Percentiles rank a stretch among this genome's conserved stretches.
Evolutionary conservation across 2,888 invertebrate species (phyloP).

Genomic region (Apodemia mormo): DNA sequence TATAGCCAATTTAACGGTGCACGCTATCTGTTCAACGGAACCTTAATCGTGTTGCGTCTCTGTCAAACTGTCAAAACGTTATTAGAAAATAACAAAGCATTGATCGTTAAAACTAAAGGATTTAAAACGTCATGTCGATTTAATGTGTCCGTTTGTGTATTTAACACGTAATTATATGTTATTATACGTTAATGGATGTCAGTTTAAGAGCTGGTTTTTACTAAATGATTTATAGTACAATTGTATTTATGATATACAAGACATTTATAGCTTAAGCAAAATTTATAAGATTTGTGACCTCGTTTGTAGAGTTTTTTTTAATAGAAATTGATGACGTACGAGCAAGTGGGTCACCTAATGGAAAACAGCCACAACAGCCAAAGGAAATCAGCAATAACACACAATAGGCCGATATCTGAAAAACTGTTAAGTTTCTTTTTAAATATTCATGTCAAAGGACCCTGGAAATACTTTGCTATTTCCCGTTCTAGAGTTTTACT

Average conservation of each 20-base stretch:
- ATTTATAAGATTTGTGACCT: no score
- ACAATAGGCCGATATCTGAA: no score
- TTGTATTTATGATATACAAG: slow-evolving; percentile 23
- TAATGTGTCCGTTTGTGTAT: slow-evolving; percentile 25
- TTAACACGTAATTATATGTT: slow-evolving; percentile 26
- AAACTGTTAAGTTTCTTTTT: no score
- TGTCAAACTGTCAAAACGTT: slow-evolving; percentile 33
- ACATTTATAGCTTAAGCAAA: background rate
- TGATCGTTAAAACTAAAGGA: slow-evolving; percentile 25
- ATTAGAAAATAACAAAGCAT: slow-evolving; percentile 29
- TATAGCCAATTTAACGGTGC: no score
- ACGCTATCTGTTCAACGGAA: background rate
- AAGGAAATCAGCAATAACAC: no score
- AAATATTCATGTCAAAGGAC: no score
- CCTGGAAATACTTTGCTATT: no score
- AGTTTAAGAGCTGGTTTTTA: slow-evolving; percentile 20
- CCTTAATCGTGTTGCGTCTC: slow-evolving; percentile 21
- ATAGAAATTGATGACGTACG: no score
- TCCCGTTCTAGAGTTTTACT: no score
- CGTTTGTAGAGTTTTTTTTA: no score
- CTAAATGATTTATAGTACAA: slow-evolving; percentile 28
- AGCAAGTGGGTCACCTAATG: no score
- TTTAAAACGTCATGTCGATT: slow-evolving; percentile 19
- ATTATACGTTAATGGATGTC: slow-evolving; percentile 27
- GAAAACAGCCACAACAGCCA: no score